Evolutionary conservation across 2,888 invertebrate genomes (phyloP).

Genomic region (Epinotia nisella): DNA sequence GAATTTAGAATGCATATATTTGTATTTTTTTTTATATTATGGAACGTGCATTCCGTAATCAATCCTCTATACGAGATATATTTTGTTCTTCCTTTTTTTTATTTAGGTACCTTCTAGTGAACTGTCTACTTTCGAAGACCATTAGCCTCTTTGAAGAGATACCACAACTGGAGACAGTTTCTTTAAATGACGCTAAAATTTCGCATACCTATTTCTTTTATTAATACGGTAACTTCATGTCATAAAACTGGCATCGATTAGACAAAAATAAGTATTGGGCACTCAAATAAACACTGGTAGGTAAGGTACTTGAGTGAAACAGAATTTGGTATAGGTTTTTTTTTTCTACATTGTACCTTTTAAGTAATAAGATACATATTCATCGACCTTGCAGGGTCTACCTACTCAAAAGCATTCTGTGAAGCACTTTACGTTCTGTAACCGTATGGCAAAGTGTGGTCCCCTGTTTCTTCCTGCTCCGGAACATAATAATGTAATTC

Average conservation of each 20-base stretch:
- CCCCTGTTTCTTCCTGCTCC: slow-evolving; percentile 71
- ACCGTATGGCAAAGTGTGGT: slow-evolving; percentile 53
- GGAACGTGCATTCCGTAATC: background rate
- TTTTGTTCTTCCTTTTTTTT: background rate
- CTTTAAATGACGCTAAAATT: no score
- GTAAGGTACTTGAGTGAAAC: no score
- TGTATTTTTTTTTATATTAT: background rate
- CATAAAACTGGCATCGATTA: no score
- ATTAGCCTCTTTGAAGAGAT: no score
- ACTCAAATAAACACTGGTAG: background rate
- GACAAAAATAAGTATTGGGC: no score
- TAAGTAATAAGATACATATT: background rate
- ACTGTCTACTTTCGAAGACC: no score
- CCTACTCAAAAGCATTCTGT: background rate
- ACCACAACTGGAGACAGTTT: no score
- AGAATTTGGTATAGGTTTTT: background rate
- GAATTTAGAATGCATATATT: background rate
- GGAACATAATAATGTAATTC: slow-evolving; percentile 79
- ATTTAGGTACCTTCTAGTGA: background rate
- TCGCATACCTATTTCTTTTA: no score
- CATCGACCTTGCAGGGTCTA: background rate
- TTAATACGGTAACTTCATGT: no score
- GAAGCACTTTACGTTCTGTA: slow-evolving; percentile 56
- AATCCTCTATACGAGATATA: background rate
- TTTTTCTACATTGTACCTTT: background rate